Conservation (phyloP, 2,797 vertebrate genomes). For the Poecile montanus region DNA sequence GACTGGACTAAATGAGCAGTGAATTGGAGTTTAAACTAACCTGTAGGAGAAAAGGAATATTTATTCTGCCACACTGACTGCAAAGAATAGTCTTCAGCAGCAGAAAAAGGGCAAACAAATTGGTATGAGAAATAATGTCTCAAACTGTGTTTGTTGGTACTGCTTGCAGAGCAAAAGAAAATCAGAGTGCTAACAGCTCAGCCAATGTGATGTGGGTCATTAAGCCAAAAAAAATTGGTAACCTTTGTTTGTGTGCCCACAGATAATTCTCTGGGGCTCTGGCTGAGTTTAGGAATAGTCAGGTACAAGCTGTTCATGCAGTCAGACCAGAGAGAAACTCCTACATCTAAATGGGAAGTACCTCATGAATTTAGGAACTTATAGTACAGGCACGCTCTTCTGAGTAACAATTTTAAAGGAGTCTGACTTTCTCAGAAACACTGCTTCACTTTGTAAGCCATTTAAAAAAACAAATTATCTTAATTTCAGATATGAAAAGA, state of each 20-base stretch:
- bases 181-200: background rate
- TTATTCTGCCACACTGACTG: background rate
- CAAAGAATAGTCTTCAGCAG: background rate
- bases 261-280: background rate
- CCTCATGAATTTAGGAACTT: background rate
- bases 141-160: background rate
- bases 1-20: background rate
- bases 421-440: background rate
- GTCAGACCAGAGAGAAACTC: background rate
- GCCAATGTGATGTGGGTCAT: background rate
- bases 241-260: background rate
- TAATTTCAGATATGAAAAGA: background rate
- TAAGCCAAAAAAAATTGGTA: background rate
- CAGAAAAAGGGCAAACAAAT: background rate
- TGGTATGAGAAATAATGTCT: background rate
- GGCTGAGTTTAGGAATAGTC: background rate
- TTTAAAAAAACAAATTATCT: background rate
- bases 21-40: background rate
- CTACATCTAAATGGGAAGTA: background rate
- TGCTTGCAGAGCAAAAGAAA: background rate
- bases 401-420: background rate
- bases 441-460: background rate
- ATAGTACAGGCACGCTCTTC: background rate
- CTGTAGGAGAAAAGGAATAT: background rate
- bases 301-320: background rate